Conservation (phyloP, 2,888 invertebrate species). For the Andrena chrysosceles region DNA sequence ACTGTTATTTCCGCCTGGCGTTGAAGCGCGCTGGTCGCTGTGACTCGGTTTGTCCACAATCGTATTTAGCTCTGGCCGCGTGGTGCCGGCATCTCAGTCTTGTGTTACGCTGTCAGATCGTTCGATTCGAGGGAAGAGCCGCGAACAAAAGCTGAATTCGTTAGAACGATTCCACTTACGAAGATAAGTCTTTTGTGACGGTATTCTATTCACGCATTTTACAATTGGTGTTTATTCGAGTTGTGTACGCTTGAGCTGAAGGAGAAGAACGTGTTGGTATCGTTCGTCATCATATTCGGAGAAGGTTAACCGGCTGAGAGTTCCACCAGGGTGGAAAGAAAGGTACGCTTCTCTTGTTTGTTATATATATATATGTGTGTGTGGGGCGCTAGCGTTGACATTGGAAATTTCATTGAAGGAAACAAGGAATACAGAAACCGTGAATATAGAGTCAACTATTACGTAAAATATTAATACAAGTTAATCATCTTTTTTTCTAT, state of each 20-base stretch:
- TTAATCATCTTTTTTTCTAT: neutral
- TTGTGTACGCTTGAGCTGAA: neutral
- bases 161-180: neutral
- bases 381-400: too few relatives aligned
- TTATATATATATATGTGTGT: too few relatives aligned
- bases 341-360: slow-evolving; percentile 18
- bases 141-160: neutral
- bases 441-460: too few relatives aligned
- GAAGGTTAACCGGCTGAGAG: slow-evolving; percentile 10
- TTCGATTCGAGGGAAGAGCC: neutral
- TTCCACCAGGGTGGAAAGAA: neutral
- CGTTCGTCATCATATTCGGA: neutral
- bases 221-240: slow-evolving; percentile 1
- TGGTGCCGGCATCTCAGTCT: slow-evolving; percentile 68
- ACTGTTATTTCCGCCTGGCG: slow-evolving; percentile 11
- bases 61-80: slow-evolving; percentile 72
- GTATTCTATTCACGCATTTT: slow-evolving; percentile 3
- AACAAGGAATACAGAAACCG: neutral
- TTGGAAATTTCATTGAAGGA: neutral
- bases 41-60: slow-evolving; percentile 37
- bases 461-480: too few relatives aligned
- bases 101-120: slow-evolving; percentile 46
- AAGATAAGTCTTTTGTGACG: neutral
- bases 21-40: slow-evolving; percentile 19
- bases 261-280: neutral